phyloP scores from a whole-genome alignment of 2,888 invertebrate genomes.

The Volucella zonaria region DNA sequence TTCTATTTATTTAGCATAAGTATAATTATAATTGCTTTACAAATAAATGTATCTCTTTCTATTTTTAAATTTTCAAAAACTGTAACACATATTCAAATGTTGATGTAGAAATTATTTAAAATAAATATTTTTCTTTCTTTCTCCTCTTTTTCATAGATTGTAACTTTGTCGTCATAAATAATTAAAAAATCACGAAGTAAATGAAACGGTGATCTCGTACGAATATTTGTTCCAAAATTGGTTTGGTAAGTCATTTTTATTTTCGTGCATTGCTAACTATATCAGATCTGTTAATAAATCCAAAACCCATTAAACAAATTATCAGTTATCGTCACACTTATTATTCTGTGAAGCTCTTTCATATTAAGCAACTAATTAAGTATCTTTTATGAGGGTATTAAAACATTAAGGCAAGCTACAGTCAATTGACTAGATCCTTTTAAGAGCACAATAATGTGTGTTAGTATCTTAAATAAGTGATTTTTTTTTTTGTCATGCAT shows the following conservation, averaged over 20 bases:
- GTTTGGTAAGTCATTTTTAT: constrained; percentile 72
- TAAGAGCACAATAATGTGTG: too few species aligned
- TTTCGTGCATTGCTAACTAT: background rate
- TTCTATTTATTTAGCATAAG: too few species aligned
- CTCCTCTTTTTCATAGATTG: constrained; percentile 49
- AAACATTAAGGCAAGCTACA: too few species aligned
- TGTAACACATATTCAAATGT: background rate
- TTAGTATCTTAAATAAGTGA: too few species aligned
- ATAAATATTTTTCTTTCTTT: background rate
- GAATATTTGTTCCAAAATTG: constrained; percentile 76
- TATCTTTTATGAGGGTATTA: too few species aligned
- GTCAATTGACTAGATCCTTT: too few species aligned
- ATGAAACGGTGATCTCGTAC: constrained; percentile 77
- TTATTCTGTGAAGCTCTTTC: too few species aligned
- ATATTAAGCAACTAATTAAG: too few species aligned
- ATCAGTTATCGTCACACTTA: too few species aligned
- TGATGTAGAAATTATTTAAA: background rate
- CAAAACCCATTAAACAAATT: constrained; percentile 1
- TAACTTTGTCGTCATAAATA: constrained; percentile 62
- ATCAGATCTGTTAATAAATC: background rate
- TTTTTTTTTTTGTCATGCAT: too few species aligned
- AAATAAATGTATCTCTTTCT: background rate
- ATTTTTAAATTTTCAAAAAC: background rate
- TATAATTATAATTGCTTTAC: too few species aligned
- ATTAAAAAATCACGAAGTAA: constrained; percentile 72